phyloP scores from a whole-genome alignment of 2,888 invertebrate genomes.

The Lepetodrilus schrolli region DNA sequence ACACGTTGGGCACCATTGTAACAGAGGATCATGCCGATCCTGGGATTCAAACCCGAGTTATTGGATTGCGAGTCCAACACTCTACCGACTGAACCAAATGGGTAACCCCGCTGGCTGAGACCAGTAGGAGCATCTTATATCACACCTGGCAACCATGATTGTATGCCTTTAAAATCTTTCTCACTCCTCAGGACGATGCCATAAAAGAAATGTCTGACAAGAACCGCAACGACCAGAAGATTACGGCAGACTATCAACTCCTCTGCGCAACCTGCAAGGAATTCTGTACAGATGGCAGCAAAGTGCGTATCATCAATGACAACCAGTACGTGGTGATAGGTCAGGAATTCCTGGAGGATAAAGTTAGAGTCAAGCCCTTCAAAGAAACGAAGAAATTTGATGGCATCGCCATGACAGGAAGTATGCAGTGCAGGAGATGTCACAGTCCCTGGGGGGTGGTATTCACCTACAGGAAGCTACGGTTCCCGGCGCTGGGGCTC shows the following conservation, averaged over 20 bases:
- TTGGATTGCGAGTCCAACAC: no score
- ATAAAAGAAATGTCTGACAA: conserved; percentile 15
- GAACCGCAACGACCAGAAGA: background rate
- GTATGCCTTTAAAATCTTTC: no score
- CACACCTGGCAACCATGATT: no score
- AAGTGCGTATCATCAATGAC: conserved; percentile 31
- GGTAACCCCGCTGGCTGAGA: no score
- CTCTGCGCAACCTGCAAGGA: conserved; percentile 30
- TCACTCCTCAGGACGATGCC: conserved; percentile 33
- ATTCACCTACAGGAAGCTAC: conserved; percentile 39
- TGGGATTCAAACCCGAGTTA: no score
- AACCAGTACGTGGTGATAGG: conserved; percentile 34
- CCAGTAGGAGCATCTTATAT: no score
- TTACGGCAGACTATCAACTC: conserved; percentile 30
- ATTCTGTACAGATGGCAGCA: background rate
- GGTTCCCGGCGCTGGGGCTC: conserved; percentile 46
- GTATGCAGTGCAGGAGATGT: conserved; percentile 49
- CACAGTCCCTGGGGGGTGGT: conserved; percentile 47
- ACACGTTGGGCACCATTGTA: no score
- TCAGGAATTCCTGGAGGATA: conserved; percentile 15
- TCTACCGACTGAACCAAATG: no score
- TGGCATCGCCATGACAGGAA: conserved; percentile 42
- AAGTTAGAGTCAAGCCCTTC: conserved; percentile 37
- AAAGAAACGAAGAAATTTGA: conserved; percentile 27
- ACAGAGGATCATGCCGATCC: no score